Conservation (phyloP, 2,113 vertebrate genomes). For the Triplophysa tibetana region DNA sequence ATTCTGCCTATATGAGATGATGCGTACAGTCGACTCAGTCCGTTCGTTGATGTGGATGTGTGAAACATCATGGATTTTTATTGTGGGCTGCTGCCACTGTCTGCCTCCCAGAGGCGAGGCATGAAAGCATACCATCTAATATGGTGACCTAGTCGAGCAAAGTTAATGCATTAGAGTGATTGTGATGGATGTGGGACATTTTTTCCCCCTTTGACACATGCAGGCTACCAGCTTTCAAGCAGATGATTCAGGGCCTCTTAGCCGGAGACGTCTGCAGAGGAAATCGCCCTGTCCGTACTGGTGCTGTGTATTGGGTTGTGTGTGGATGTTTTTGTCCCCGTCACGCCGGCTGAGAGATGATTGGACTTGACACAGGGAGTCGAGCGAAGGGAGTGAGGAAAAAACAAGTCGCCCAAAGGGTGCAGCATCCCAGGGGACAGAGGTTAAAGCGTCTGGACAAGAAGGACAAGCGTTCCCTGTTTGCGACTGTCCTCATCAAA, state of each 20-base stretch:
- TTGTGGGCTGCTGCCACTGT: not conserved
- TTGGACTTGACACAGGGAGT: not conserved
- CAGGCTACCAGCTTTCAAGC: not conserved
- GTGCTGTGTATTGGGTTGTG: slow-evolving; percentile 7
- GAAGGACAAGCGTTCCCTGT: slow-evolving; percentile 16
- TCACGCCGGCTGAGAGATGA: not conserved
- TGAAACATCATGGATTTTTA: slow-evolving; percentile 34
- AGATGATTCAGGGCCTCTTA: not conserved
- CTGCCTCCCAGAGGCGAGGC: slow-evolving; percentile 13
- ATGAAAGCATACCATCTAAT: not conserved
- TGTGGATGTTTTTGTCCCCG: slow-evolving; percentile 5
- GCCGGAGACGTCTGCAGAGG: not conserved
- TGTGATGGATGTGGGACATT: not conserved
- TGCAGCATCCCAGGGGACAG: not conserved
- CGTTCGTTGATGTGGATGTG: slow-evolving; percentile 22
- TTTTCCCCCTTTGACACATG: not conserved
- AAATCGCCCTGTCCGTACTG: not conserved
- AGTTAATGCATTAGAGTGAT: slow-evolving; percentile 14
- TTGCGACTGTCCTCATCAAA: slow-evolving; percentile 17
- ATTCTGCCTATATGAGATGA: not conserved
- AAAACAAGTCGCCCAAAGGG: not conserved
- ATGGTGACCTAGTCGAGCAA: slow-evolving; percentile 1
- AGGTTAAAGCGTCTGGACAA: slow-evolving; percentile 36
- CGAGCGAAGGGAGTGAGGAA: slow-evolving; percentile 19
- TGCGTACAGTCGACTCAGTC: not conserved